Evolutionary conservation across 2,888 invertebrate species (phyloP).

Genomic region (Thymelicus lineola): DNA sequence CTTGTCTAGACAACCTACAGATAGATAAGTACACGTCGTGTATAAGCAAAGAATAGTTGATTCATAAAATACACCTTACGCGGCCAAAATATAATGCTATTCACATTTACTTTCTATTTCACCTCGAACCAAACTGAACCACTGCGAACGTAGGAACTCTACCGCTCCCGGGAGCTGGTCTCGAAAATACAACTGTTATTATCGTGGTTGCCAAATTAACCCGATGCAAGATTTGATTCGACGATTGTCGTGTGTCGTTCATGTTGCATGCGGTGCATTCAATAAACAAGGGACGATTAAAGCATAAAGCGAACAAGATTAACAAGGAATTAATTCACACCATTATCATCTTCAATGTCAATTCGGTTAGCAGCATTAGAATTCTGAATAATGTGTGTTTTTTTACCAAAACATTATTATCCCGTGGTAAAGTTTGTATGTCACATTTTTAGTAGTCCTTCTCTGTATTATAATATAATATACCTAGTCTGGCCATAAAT

Average conservation of each 20-base stretch:
- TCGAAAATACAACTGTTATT: slow-evolving; percentile 35
- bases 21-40: no score
- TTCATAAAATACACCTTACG: no score
- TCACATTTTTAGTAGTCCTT: no score
- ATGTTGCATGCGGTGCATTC: neutral
- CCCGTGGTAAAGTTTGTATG: no score
- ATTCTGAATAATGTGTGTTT: no score
- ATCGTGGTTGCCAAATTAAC: slow-evolving; percentile 32
- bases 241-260: slow-evolving; percentile 3
- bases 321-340: neutral
- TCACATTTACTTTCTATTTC: neutral
- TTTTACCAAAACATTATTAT: no score
- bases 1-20: no score
- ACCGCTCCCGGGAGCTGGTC: slow-evolving; percentile 22
- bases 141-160: neutral
- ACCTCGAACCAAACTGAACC: neutral
- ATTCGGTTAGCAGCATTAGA: no score
- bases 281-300: neutral
- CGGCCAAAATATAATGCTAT: neutral
- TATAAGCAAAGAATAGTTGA: no score
- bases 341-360: no score
- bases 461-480: no score
- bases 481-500: no score
- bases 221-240: slow-evolving; percentile 19
- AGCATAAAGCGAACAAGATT: neutral